A percentile compares a stretch with the other conserved stretches of the same genome.
Conservation (phyloP, 2,888 invertebrate species). For the Rhyacophila evoluta region DNA sequence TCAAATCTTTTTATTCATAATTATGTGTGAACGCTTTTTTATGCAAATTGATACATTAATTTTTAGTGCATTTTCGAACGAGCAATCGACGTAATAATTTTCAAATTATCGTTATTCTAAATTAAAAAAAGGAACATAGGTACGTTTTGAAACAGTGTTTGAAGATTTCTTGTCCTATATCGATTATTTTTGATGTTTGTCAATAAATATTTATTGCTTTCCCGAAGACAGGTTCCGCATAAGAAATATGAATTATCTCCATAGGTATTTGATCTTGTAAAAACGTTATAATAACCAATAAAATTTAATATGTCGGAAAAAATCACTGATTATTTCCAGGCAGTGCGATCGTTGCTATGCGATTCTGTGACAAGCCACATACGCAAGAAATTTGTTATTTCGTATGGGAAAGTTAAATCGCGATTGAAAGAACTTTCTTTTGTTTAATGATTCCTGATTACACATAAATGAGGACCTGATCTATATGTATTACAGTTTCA, state of each 20-base stretch:
- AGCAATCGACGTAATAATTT: no score
- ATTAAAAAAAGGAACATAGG: no score
- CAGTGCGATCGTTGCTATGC: neutral
- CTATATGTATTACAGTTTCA: no score
- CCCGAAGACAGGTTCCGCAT: neutral
- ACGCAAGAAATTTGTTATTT: no score
- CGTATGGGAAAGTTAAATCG: no score
- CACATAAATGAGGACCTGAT: no score
- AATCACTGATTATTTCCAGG: neutral
- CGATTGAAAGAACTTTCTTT: no score
- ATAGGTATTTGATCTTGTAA: neutral
- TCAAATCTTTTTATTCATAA: no score
- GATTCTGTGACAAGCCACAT: no score
- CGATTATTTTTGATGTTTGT: slow-evolving; percentile 12
- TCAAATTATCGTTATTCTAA: no score
- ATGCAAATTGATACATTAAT: neutral
- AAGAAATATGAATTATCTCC: neutral
- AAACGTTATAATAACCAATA: neutral
- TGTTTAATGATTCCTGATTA: no score
- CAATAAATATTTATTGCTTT: slow-evolving; percentile 9
- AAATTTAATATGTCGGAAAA: neutral
- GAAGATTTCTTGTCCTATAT: neutral
- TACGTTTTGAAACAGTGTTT: no score
- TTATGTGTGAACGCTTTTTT: neutral
- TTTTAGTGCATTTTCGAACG: neutral